Evolutionary conservation across 2,797 vertebrate genomes (phyloP).

Genomic region (Hypotaenidia philippensis): DNA sequence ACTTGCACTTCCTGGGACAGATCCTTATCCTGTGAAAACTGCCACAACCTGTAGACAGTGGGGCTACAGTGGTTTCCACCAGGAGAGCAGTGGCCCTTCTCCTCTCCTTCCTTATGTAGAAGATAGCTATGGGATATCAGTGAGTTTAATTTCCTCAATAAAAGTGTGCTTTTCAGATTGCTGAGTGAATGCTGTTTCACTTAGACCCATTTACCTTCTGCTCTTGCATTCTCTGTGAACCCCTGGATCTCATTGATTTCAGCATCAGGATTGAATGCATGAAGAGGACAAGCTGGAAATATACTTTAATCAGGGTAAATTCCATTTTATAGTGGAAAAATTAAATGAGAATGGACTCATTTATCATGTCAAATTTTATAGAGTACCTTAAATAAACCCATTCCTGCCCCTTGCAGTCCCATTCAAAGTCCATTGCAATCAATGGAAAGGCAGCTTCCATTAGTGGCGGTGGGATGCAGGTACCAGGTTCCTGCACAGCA

Average conservation of each 20-base stretch:
- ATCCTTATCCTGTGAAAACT: neutral
- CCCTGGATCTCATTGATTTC: neutral
- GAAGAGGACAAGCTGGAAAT: neutral
- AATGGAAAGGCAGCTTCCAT: neutral
- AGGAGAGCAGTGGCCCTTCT: neutral
- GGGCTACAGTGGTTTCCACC: neutral
- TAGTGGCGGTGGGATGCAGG: neutral
- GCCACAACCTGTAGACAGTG: neutral
- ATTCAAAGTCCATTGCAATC: neutral
- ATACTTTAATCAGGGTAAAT: neutral
- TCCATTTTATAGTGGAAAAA: neutral
- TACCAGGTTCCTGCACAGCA: neutral
- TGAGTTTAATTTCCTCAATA: neutral
- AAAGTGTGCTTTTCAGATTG: neutral
- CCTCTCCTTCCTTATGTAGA: neutral
- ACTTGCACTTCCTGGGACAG: neutral
- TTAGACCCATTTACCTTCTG: neutral
- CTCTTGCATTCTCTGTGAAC: neutral
- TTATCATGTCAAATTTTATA: neutral
- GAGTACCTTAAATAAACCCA: neutral
- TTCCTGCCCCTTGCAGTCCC: no score
- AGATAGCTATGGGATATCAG: neutral
- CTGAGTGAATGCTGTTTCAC: neutral
- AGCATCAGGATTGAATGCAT: neutral
- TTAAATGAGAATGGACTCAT: neutral